Evolutionary conservation across 2,797 vertebrate genomes (phyloP), one percentile per base, ranked within the genome.

Genomic region (Glyptemys insculpta): DNA sequence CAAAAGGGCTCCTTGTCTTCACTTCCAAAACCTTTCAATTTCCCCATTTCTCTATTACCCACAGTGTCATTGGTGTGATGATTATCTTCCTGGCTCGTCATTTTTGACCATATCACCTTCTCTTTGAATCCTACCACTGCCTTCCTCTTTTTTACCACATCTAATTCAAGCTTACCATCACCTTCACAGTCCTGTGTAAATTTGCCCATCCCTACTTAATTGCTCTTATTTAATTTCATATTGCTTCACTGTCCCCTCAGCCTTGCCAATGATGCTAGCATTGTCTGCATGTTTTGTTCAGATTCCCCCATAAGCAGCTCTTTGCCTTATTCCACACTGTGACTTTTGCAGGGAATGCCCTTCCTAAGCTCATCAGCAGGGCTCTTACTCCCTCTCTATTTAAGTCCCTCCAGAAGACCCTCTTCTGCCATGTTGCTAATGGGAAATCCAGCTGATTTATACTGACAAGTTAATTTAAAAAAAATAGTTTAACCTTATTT

Each of bases 391-490:
- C 87, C 91, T 50, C 87, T 83, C 34, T 44, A 88, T 79, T 87
- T 92, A 95, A 95, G 86, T 94, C 95, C 85, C 85, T 91, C 88
- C 91, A 90, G 95, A 97, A 93, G 87, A 79, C 50, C 44, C 85
- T 85, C 81, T 91, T 92, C 81, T 95, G 88, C 90, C 86, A 95
- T 34, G 76, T 53, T 76, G 87, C 91, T 88, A 79, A 92, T 54
- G 87, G 83, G 92, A 96, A 94, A 96, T 89, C 44, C 90, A 92
- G 47, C 19, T 96, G 92, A 97, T 94, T 95, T 96, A 95, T 87
- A 87, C 79, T 95, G 91, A 96, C 93, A 96, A 95, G 93, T 90
- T 96, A 96, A 96, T 96, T 95, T 87, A 90, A 96, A 85, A 56
- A 84, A 27, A 44, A 44, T 87, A 93, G 85, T 56, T 95, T 93